These are phyloP conservation scores for cat (Felis catus) DNA, from an alignment of 2,113 vertebrate species.

Conservation along the genomic window DNA sequence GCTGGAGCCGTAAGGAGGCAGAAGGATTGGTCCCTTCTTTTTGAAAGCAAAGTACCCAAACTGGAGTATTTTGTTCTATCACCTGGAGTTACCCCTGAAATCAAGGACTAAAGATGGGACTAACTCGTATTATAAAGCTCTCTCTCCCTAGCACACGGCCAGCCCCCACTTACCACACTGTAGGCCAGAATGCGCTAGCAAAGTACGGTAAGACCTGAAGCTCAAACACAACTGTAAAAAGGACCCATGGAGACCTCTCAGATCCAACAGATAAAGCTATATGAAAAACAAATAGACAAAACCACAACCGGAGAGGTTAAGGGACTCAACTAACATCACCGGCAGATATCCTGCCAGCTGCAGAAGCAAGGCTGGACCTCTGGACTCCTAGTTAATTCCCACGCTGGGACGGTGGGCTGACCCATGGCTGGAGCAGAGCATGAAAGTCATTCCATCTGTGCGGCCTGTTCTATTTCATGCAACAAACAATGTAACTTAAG, in stretches of 20 bases:
- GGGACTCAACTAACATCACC: neutral
- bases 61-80: neutral
- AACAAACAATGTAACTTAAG: neutral
- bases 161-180: neutral
- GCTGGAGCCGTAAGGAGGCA: fast-evolving
- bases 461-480: neutral
- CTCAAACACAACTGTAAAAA: neutral
- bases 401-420: neutral
- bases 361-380: neutral
- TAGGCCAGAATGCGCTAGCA: neutral
- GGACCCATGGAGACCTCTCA: neutral
- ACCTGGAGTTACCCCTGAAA: neutral
- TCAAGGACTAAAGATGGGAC: neutral
- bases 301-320: neutral
- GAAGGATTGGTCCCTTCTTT: fast-evolving
- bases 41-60: neutral
- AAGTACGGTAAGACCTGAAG: neutral
- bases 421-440: neutral
- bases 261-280: neutral
- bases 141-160: neutral
- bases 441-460: neutral
- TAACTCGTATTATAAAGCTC: neutral
- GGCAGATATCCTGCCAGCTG: neutral
- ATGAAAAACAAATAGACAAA: neutral
- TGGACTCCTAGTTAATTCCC: too few relatives aligned